Evolutionary conservation across 2,113 vertebrate genomes (phyloP), one percentile per base, ranked within the genome.

Genomic region (Gallinago undulata): DNA sequence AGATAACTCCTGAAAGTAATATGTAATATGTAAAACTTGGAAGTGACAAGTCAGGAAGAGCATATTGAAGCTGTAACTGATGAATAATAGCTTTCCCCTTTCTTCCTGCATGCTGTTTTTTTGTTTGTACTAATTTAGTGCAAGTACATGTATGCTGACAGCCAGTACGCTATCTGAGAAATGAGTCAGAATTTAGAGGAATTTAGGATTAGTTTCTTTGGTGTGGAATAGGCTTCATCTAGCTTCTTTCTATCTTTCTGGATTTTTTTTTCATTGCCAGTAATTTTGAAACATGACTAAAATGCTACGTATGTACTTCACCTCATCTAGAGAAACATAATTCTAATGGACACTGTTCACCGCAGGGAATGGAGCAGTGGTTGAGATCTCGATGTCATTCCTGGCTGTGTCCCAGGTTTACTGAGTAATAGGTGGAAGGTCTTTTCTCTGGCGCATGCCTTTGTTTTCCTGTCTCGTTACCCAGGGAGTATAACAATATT

Each of bases 91-190:
- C 69, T 87, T 75, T 78, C 33, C 30, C 16, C 16, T 48, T 77
- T 69, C 66, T 77, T 89, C 79, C 66, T 63, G 10, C 74, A 2
- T 56, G 39, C 69, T 84, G 48, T 0, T 50, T 90, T 87, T 91
- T 66, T 93, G 84, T 97, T 95, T 87, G 55, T 83, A 39, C 67
- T 94, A 24, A 78, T 94, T 79, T 22, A 39, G 68, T 77, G 28
- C 28, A 64, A 92, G 90, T 55, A n/a, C 53, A 30, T 13, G 11
- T 86, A 68, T 70, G 62, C 62, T 89, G 83, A 60, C 74, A 94
- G 68, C 23, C 72, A 43, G 81, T 41, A 15, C 79, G 45, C 50
- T 75, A 72, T 68, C 62, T 88, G 87, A 81, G 69, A 63, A 80
- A 63, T 84, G n/a, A 87, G 55, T 87, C 83, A 74, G 27, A 78